Evolutionary conservation across 2,113 vertebrate species (phyloP).

Genomic region (Tupaia tana): DNA sequence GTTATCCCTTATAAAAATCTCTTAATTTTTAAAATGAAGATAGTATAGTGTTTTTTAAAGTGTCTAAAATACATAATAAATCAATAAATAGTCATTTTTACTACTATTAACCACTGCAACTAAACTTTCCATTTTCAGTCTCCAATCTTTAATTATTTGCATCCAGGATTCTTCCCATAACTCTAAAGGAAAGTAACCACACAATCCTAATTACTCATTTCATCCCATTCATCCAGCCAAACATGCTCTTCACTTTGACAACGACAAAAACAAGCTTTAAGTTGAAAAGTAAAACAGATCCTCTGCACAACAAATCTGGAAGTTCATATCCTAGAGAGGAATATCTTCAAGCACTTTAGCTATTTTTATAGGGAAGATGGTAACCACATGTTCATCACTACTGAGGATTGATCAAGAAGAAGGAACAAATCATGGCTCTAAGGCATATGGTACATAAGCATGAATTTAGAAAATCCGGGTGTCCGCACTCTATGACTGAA

Average conservation of each 20-base stretch:
- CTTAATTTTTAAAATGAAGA: constrained; percentile 27
- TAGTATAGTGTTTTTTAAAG: background rate
- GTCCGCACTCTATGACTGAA: no score
- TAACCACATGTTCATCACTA: background rate
- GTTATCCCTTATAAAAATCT: background rate
- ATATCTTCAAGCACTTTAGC: background rate
- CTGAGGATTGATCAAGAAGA: background rate
- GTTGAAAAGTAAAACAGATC: background rate
- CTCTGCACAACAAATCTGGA: background rate
- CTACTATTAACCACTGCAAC: background rate
- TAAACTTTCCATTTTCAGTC: background rate
- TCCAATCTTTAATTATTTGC: background rate
- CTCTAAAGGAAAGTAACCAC: background rate
- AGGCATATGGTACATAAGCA: background rate
- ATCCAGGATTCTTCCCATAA: background rate
- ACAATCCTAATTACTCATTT: background rate
- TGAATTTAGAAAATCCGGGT: background rate
- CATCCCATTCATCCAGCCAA: background rate
- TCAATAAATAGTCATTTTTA: background rate
- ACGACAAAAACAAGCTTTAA: constrained; percentile 11
- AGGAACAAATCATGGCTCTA: background rate
- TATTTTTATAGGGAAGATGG: constrained; percentile 17
- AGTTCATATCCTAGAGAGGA: background rate
- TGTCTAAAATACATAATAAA: background rate
- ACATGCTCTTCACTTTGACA: background rate